Base-by-base conservation (phyloP, 2,113 vertebrate genomes). In the Sinocyclocheilus grahami region DNA sequence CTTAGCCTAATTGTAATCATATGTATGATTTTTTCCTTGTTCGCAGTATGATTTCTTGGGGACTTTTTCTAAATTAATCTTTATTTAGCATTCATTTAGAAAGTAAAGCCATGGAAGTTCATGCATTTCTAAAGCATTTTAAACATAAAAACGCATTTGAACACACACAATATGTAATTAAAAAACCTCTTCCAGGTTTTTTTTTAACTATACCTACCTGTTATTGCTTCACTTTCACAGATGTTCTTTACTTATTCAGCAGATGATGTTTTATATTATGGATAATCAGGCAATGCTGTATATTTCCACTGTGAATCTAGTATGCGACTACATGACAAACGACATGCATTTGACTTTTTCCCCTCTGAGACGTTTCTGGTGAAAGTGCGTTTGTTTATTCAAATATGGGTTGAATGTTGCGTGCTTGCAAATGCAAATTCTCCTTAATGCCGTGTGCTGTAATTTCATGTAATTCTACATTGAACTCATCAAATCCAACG, bases 241-340 rank as follows among this genome's bases (percentile, higher is more conserved):
- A 20, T 58, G 84, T 78, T 78, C 87, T 86, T 81, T 78, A 5
- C 76, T 51, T 67, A 8, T 22, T 58, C 51, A 78, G 53, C 16
- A 18, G 24, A 58, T 6, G 27, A 77, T 78, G 75, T 55, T 78
- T 55, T 55, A 9, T 30, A 55, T 78, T 55, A 55, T 20, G 51
- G 75, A 55, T 77, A 77, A 77, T 78, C 8, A 27, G 27, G 6
- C 27, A 78, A 33, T 58, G 20, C 30, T 78, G 75, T 33, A 33
- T 30, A 58, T 78, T 78, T 78, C 46, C 76, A 3, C 53, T 18
- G 48, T 37, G 51, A 78, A 58, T 20, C 76, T 5, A 53, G 46
- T 24, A 33, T 55, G 48, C 2, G 75, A 78, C 75, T 48, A 55
- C 75, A 78, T 53, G 51, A 78, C 48, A 78, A 58, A 78, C 39